Evolutionary conservation across 2,888 invertebrate species (phyloP).

Genomic region (Eupithecia vulgata): DNA sequence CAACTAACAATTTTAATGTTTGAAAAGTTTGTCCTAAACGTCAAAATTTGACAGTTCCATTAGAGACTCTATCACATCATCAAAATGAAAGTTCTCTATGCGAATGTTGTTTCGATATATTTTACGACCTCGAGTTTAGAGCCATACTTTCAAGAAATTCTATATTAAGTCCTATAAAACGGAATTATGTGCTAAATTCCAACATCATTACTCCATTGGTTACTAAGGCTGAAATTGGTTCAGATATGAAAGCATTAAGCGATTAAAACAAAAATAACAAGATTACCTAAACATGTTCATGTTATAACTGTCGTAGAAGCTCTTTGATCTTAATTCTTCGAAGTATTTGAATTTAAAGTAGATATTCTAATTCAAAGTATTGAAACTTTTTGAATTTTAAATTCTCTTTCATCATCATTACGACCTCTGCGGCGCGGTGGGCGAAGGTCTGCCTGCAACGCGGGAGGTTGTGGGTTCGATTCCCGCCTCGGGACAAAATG

Average conservation of each 20-base stretch:
- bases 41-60: no score
- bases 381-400: slow-evolving; percentile 24
- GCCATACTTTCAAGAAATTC: not conserved
- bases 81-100: no score
- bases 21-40: no score
- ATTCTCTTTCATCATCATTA: not conserved
- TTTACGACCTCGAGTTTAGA: not conserved
- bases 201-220: not conserved
- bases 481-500: no score
- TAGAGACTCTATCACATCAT: no score
- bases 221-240: slow-evolving; percentile 43
- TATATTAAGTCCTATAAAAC: not conserved
- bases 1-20: no score
- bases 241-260: slow-evolving; percentile 44
- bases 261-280: slow-evolving; percentile 48
- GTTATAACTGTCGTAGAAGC: slow-evolving; percentile 37
- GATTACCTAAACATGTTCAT: slow-evolving; percentile 43
- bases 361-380: slow-evolving; percentile 14
- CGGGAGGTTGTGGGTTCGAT: no score
- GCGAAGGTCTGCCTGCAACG: no score
- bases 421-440: no score
- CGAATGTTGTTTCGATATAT: not conserved
- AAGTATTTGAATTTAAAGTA: not conserved
- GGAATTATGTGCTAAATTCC: slow-evolving; percentile 15
- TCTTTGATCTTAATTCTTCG: slow-evolving; percentile 40